These are phyloP conservation scores for Amphiprion percula DNA, from an alignment of 2,113 vertebrate genomes.

Conservation along the genomic window DNA sequence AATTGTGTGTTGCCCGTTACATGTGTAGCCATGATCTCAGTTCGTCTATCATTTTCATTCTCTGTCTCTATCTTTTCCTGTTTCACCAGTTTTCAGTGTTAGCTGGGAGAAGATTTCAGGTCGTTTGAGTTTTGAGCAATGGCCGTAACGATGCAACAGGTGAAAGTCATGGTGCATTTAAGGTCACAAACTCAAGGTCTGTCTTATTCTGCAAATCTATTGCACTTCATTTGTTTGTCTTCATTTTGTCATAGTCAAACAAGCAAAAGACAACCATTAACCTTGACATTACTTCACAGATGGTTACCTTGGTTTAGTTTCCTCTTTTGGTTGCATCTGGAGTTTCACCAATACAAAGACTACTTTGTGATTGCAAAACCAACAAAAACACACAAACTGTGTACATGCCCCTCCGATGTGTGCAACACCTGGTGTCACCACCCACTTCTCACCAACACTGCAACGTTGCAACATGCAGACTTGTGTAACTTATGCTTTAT, in stretches of 20 bases:
- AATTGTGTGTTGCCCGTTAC: too few species aligned
- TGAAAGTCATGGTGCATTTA: neutral
- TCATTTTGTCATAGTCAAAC: neutral
- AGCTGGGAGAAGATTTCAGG: too few species aligned
- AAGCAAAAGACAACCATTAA: too few species aligned
- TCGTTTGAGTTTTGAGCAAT: neutral
- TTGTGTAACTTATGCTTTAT: constrained; percentile 9
- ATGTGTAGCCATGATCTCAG: too few species aligned
- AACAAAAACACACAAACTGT: too few species aligned
- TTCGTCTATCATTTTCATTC: too few species aligned
- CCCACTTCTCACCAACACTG: neutral
- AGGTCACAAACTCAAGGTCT: neutral
- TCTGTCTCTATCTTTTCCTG: too few species aligned
- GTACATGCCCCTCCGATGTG: neutral
- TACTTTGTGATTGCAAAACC: neutral
- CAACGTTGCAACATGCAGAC: neutral
- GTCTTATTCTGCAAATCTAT: neutral
- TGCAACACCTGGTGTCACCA: neutral
- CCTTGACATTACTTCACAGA: neutral
- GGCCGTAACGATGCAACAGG: neutral
- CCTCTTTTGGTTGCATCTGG: neutral
- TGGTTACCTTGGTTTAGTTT: neutral
- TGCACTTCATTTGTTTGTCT: too few species aligned
- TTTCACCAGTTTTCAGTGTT: too few species aligned
- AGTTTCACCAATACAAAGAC: neutral